Conservation (phyloP, 2,888 invertebrate genomes). For the Caenorhabditis sp. region DNA sequence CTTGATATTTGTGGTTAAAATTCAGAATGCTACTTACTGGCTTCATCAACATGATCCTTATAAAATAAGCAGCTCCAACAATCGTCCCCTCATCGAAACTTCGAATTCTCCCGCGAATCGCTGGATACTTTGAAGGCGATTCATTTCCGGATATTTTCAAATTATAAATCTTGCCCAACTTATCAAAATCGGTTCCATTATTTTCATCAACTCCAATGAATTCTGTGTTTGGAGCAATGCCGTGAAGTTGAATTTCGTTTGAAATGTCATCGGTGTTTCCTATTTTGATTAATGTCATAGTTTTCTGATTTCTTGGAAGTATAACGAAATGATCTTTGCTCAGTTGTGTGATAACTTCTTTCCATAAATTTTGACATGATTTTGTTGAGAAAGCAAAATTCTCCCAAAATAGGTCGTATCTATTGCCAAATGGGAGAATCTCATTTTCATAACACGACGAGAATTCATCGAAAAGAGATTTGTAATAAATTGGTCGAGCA, state of each 20-base stretch:
- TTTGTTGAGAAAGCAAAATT: neutral
- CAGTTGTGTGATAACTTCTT: too few species aligned
- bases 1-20: too few species aligned
- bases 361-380: neutral
- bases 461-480: too few species aligned
- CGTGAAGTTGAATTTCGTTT: too few species aligned
- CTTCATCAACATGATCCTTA: neutral
- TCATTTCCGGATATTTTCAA: neutral
- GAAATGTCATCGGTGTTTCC: too few species aligned
- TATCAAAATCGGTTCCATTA: neutral
- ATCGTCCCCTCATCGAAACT: neutral
- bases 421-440: neutral
- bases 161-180: neutral
- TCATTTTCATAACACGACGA: too few species aligned
- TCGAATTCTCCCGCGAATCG: neutral
- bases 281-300: too few species aligned
- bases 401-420: neutral
- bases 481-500: too few species aligned
- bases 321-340: too few species aligned
- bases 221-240: neutral
- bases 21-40: neutral
- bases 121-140: neutral
- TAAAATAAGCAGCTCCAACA: neutral
- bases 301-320: too few species aligned
- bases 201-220: neutral